Evolutionary conservation across 2,888 invertebrate genomes (phyloP).

Genomic region (Sarcophaga variegata): DNA sequence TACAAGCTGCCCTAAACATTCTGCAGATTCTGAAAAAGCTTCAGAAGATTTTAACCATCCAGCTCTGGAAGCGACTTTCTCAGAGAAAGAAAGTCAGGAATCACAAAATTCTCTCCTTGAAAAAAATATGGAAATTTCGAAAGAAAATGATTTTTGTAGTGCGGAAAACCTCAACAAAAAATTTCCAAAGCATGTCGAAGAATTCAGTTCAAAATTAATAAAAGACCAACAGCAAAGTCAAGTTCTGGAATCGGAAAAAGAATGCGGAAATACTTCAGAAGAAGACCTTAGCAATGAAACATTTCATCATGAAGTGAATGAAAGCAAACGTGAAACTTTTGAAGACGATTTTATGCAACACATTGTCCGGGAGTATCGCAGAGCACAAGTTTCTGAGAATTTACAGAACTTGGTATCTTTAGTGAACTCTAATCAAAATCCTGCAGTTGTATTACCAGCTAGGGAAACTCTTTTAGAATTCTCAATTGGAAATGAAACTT

Average conservation of each 20-base stretch:
- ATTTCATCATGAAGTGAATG: not conserved
- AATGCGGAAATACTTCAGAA: not conserved
- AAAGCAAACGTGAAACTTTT: not conserved
- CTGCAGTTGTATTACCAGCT: too few species aligned
- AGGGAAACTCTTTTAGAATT: too few species aligned
- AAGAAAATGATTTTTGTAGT: not conserved
- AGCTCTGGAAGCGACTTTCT: not conserved
- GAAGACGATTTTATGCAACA: not conserved
- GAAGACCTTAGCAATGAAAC: not conserved
- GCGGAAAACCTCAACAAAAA: not conserved
- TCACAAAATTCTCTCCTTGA: not conserved
- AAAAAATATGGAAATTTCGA: not conserved
- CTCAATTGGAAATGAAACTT: not conserved
- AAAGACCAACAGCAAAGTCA: too few species aligned
- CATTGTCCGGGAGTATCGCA: too few species aligned
- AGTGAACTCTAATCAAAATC: too few species aligned
- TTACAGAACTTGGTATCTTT: too few species aligned
- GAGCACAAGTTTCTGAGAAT: too few species aligned
- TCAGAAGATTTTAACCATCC: not conserved
- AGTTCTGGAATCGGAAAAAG: not conserved
- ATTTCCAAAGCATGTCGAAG: too few species aligned
- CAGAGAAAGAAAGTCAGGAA: not conserved
- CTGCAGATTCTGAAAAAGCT: too few species aligned
- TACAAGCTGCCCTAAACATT: too few species aligned
- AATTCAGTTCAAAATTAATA: too few species aligned